These are phyloP conservation scores for Leptinotarsa haldemani DNA, from an alignment of 2,888 invertebrate species.

Conservation along the genomic window DNA sequence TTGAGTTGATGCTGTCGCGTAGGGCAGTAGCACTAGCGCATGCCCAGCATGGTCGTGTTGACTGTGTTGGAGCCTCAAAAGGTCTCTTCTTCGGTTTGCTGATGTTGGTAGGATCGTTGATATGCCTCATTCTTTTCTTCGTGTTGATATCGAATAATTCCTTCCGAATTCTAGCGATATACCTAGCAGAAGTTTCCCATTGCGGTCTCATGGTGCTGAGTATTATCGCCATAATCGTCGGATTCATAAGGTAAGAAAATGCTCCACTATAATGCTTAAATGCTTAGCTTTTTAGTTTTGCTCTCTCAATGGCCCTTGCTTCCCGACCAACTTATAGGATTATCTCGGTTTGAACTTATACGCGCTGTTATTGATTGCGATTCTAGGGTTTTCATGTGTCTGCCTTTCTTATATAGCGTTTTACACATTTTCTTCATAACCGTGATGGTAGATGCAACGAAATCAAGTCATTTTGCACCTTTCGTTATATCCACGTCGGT, in stretches of 20 bases:
- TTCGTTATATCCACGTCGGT: no score
- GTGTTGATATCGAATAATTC: constrained; percentile 90
- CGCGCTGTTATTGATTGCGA: no score
- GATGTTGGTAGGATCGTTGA: constrained; percentile 88
- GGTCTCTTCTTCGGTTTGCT: constrained; percentile 92
- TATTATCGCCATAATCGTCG: constrained; percentile 89
- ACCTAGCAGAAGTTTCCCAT: constrained; percentile 91
- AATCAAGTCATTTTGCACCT: no score
- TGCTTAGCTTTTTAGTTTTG: no score
- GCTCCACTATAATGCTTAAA: no score
- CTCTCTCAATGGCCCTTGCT: no score
- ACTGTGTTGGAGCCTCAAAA: constrained; percentile 95
- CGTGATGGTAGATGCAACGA: no score
- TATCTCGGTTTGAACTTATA: no score
- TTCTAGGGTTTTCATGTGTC: no score
- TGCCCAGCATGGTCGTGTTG: constrained; percentile 86
- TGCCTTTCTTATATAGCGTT: no score
- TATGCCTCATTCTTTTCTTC: constrained; percentile 95
- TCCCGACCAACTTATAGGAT: no score
- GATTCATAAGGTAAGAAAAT: constrained; percentile 83
- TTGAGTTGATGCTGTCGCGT: constrained; percentile 88
- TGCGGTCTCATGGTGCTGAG: constrained; percentile 89
- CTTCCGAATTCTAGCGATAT: constrained; percentile 86
- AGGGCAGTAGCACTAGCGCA: constrained; percentile 88
- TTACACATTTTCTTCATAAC: no score